Evolutionary conservation across 2,888 invertebrate genomes (phyloP).

Genomic region (Polymixis lichenea): DNA sequence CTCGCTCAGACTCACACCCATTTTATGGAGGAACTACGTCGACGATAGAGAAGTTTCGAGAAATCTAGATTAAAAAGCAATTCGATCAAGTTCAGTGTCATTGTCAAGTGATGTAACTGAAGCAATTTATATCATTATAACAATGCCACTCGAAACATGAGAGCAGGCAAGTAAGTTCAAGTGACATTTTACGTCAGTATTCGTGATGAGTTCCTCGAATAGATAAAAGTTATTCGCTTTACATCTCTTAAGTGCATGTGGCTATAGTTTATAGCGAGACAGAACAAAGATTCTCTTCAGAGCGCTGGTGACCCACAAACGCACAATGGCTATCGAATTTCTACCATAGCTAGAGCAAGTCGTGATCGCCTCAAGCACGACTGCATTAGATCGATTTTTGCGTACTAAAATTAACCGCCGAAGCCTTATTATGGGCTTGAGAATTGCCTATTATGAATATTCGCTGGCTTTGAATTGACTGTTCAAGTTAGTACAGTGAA

Average conservation of each 20-base stretch:
- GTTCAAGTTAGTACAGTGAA: conserved; percentile 10
- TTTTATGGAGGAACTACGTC: conserved; percentile 9
- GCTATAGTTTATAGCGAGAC: conserved; percentile 41
- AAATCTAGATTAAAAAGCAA: conserved; percentile 32
- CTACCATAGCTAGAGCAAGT: conserved; percentile 73
- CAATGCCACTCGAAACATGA: conserved; percentile 32
- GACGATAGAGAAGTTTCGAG: conserved; percentile 28
- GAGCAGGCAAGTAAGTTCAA: conserved; percentile 19
- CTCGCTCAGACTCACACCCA: conserved; percentile 42
- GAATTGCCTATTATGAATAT: conserved; percentile 10
- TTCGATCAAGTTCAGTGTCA: conserved; percentile 57
- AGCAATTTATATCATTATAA: conserved; percentile 29
- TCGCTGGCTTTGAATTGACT: conserved; percentile 3
- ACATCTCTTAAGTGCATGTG: conserved; percentile 22
- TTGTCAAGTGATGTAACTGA: conserved; percentile 40
- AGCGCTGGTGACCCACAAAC: conserved; percentile 81
- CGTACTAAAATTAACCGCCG: conserved; percentile 77
- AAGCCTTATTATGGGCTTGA: conserved; percentile 56
- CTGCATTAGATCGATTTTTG: conserved; percentile 71
- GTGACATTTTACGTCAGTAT: conserved; percentile 28
- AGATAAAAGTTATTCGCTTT: conserved; percentile 32
- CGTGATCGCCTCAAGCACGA: conserved; percentile 79
- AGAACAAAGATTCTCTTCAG: conserved; percentile 74
- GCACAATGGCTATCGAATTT: conserved; percentile 83
- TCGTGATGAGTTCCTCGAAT: conserved; percentile 28